Conservation (phyloP, 1,140 invertebrate genomes). For the Drosophila ironensis region DNA sequence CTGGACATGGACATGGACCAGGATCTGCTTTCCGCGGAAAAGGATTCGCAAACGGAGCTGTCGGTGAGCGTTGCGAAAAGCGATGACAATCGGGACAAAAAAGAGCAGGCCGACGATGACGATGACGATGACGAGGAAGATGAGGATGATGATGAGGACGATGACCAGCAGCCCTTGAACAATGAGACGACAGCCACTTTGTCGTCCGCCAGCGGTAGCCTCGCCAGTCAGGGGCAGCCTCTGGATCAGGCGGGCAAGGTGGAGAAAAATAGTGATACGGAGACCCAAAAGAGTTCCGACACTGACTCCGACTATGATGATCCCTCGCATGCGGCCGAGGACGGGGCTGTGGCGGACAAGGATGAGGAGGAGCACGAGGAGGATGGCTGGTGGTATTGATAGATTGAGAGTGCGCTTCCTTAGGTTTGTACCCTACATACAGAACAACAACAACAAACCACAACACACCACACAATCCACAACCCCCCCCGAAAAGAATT, state of each 20-base stretch:
- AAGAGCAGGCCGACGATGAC: constrained; percentile 59
- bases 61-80: neutral
- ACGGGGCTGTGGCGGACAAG: constrained; percentile 25
- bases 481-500: neutral
- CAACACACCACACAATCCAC: constrained; percentile 17
- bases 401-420: constrained; percentile 74
- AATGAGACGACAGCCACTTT: constrained; percentile 65
- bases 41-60: neutral
- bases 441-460: constrained; percentile 39
- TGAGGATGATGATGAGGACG: constrained; percentile 66
- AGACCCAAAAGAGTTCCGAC: constrained; percentile 54
- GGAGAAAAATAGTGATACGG: constrained; percentile 40
- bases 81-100: constrained; percentile 44
- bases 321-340: constrained; percentile 14
- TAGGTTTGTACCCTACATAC: constrained; percentile 74
- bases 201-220: constrained; percentile 49
- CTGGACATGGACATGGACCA: constrained; percentile 43
- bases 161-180: constrained; percentile 69
- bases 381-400: constrained; percentile 80
- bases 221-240: constrained; percentile 32
- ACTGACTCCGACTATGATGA: constrained; percentile 63
- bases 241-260: constrained; percentile 30
- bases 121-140: constrained; percentile 40
- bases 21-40: constrained; percentile 5
- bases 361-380: constrained; percentile 75